Evolutionary conservation across 2,113 vertebrate genomes (phyloP), one percentile per base, ranked within the genome.

Genomic region (Macrotus californicus): DNA sequence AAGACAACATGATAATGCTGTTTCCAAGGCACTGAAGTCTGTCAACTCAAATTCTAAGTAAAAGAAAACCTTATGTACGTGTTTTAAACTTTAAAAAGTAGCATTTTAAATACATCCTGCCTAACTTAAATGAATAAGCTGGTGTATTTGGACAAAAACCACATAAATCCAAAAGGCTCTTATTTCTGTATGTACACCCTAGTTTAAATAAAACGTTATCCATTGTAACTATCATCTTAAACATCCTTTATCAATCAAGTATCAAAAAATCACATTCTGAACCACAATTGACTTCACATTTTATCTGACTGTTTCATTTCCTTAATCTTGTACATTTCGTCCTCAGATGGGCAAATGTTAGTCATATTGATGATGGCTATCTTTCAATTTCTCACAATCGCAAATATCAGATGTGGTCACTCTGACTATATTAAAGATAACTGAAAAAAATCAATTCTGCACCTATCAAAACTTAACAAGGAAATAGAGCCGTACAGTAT

Each of bases 301-400:
- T 95, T 82, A 66, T 31, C 21, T 50, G n/a, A n/a, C 93, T 97
- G 92, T 89, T 95, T 95, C 95, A 94, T 80, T 83, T 87, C 10
- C 77, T 96, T 93, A 75, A 86, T 84, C 50, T 84, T 77, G 6
- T 7, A 94, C 16, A 92, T 70, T 87, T 87, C 87, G 21, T 92
- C 43, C 80, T 87, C 85, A 54, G n/a, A n/a, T n/a, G n/a, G 41
- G 77, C 4, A 96, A 92, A 87, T 87, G 41, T 82, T 86, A 69
- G 79, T 52, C 83, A 91, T 18, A 81, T 54, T 93, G 85, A 92
- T 89, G 67, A 84, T 16, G 96, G n/a, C 48, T 43, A 79, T 82
- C 70, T 89, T 87, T 90, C 85, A 85, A 92, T 70, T 89, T 77
- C 64, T 93, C 66, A 87, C 9, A 89, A 41, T 94, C 22, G 7